phyloP scores from a whole-genome alignment of 1,140 invertebrate genomes.

The Drosophila kurseongensis region DNA sequence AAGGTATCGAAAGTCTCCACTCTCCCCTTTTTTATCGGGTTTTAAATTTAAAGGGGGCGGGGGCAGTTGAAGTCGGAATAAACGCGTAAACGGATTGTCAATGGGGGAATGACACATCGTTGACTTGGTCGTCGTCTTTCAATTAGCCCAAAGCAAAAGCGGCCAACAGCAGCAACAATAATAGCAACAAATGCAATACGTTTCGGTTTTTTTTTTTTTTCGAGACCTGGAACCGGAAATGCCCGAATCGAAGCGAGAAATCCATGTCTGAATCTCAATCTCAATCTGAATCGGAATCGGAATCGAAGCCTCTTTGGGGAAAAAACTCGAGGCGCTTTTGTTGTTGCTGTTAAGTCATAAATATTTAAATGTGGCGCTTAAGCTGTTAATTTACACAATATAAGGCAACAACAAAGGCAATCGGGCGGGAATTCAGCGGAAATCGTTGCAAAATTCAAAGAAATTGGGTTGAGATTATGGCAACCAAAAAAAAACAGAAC shows the following conservation, averaged over 20 bases:
- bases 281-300: conserved; percentile 15
- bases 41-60: conserved; percentile 13
- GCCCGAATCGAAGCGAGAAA: conserved; percentile 59
- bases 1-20: neutral
- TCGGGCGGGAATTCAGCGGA: conserved; percentile 40
- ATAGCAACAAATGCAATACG: conserved; percentile 56
- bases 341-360: conserved; percentile 51
- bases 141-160: conserved; percentile 58
- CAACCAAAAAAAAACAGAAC: neutral
- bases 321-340: conserved; percentile 18
- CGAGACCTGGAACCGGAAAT: conserved; percentile 60
- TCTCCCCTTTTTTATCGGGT: neutral
- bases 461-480: conserved; percentile 29
- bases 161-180: conserved; percentile 28
- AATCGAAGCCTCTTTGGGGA: conserved; percentile 37
- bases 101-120: conserved; percentile 72
- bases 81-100: conserved; percentile 39
- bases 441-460: conserved; percentile 66
- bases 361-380: conserved; percentile 80
- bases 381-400: conserved; percentile 68
- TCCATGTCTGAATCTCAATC: conserved; percentile 21
- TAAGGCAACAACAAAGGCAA: conserved; percentile 23
- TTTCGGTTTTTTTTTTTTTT: conserved; percentile 21
- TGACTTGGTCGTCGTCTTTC: conserved; percentile 42
- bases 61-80: conserved; percentile 37